A percentile compares a stretch with the other conserved stretches of the same genome.
Conservation (phyloP, 1,140 invertebrate species). For the Metopolophium dirhodum region DNA sequence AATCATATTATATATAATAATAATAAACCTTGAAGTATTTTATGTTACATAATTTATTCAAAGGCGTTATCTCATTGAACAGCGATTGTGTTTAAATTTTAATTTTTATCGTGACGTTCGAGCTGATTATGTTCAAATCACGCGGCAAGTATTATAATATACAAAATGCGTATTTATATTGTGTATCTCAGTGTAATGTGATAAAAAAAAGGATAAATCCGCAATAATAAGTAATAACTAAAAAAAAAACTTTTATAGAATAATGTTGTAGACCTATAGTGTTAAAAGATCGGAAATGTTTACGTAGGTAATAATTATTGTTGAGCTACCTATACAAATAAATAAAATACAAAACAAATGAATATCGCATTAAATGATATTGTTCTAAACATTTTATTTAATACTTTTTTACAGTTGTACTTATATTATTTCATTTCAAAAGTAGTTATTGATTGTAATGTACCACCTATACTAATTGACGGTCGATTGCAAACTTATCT, state of each 20-base stretch:
- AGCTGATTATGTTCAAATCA: not conserved
- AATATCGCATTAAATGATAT: not conserved
- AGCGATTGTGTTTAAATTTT: not conserved
- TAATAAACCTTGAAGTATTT: not conserved
- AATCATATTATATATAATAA: not conserved
- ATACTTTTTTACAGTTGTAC: not conserved
- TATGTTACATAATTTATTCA: not conserved
- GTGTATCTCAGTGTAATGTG: not conserved
- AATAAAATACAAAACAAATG: not conserved
- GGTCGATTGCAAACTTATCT: not conserved
- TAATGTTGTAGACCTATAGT: not conserved
- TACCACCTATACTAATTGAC: not conserved
- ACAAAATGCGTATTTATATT: not conserved
- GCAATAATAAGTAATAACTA: not conserved
- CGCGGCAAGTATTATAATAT: not conserved
- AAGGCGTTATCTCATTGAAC: not conserved
- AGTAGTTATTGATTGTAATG: not conserved
- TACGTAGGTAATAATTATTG: not conserved
- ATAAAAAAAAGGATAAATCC: not conserved
- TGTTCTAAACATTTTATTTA: not conserved
- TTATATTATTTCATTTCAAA: not conserved
- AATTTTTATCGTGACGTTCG: not conserved
- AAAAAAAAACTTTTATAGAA: not conserved
- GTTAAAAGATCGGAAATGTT: not conserved
- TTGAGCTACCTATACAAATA: not conserved